A percentile compares a stretch with the other conserved stretches of the same genome.
Evolutionary conservation across 2,888 invertebrate genomes (phyloP).

Genomic region (Erynnis tages): DNA sequence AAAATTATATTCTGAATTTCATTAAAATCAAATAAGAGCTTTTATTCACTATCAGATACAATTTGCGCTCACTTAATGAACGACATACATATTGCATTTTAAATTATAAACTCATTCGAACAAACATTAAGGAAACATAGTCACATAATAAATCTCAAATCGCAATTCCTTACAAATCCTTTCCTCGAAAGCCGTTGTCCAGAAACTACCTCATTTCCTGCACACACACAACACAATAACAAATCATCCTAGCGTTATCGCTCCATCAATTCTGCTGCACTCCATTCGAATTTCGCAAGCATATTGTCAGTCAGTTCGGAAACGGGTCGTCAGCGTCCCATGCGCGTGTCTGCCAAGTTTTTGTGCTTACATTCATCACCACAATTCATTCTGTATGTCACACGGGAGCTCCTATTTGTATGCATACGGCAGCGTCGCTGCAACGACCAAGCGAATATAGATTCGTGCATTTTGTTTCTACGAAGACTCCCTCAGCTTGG

Average conservation of each 20-base stretch:
- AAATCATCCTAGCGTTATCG: slow-evolving; percentile 6
- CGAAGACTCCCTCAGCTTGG: slow-evolving; percentile 54
- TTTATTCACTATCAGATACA: no score
- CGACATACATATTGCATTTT: no score
- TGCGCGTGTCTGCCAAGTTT: slow-evolving; percentile 38
- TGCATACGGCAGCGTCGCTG: slow-evolving; percentile 46
- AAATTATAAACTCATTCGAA: no score
- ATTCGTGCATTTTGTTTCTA: slow-evolving; percentile 53
- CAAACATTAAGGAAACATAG: no score
- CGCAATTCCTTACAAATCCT: no score
- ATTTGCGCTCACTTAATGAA: no score
- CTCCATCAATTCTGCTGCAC: slow-evolving; percentile 8
- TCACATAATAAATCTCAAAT: no score
- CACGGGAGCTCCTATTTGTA: slow-evolving; percentile 47
- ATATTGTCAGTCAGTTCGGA: slow-evolving; percentile 29
- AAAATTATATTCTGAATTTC: no score
- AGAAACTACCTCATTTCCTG: background rate
- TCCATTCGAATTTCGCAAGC: slow-evolving; percentile 26
- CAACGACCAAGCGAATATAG: slow-evolving; percentile 49
- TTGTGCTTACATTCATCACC: slow-evolving; percentile 38
- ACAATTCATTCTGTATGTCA: slow-evolving; percentile 39
- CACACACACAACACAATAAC: background rate
- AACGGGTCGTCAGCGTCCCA: slow-evolving; percentile 32
- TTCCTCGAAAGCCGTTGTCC: no score
- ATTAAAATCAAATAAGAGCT: no score